Evolutionary conservation across 2,888 invertebrate species (phyloP).

Genomic region (Blastobasis lacticolella): DNA sequence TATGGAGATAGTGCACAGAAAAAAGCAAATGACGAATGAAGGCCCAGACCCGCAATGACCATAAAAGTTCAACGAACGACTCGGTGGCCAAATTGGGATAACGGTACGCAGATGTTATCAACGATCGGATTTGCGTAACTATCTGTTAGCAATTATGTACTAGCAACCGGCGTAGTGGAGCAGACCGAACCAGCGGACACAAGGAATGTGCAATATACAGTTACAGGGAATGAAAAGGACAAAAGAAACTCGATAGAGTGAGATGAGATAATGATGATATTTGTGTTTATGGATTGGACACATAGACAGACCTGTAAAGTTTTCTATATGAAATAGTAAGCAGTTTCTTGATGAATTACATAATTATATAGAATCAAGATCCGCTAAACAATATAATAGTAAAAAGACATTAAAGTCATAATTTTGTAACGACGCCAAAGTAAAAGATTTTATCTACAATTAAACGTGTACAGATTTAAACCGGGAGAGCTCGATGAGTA

Average conservation of each 20-base stretch:
- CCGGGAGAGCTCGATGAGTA: constrained; percentile 9
- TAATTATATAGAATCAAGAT: no score
- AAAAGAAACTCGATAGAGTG: constrained; percentile 22
- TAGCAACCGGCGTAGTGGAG: constrained; percentile 27
- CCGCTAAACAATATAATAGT: no score
- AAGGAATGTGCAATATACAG: constrained; percentile 42
- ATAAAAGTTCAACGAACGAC: constrained; percentile 57
- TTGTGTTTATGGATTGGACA: no score
- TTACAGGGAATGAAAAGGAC: constrained; percentile 23
- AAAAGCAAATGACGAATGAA: constrained; percentile 7
- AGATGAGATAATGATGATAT: constrained; percentile 1
- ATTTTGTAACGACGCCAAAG: no score
- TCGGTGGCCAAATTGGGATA: constrained; percentile 68
- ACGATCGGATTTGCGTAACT: constrained; percentile 72
- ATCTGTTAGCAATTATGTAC: constrained; percentile 60
- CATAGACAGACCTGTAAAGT: no score
- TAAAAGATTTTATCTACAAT: constrained; percentile 8
- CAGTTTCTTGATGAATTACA: no score
- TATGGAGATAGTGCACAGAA: constrained; percentile 1
- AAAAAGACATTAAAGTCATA: no score
- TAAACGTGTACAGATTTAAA: no score
- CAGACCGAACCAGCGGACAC: constrained; percentile 37
- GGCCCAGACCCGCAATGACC: constrained; percentile 23
- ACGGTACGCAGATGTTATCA: constrained; percentile 68
- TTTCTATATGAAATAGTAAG: no score